These are phyloP conservation scores for Pygoscelis antarcticus DNA, from an alignment of 2,113 vertebrate genomes.

Conservation along the genomic window DNA sequence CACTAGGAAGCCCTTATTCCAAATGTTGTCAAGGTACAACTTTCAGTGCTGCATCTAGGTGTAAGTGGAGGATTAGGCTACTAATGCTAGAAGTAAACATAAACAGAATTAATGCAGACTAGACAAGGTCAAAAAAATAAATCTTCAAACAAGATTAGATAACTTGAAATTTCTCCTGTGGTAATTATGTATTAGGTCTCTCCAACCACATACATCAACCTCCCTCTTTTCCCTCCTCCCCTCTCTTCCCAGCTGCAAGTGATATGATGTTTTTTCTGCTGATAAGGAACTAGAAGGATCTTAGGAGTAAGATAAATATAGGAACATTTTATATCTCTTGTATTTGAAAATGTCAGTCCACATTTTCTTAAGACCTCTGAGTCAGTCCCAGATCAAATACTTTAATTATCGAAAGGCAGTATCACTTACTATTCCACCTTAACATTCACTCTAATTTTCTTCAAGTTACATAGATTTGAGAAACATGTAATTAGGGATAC, in stretches of 20 bases:
- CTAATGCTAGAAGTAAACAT: constrained; percentile 2
- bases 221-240: neutral
- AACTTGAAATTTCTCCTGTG: neutral
- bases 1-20: neutral
- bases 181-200: neutral
- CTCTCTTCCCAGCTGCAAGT: neutral
- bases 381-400: neutral
- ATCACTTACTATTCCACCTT: neutral
- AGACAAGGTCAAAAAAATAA: constrained; percentile 20
- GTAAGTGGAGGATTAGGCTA: neutral
- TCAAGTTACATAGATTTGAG: neutral
- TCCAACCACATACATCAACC: neutral
- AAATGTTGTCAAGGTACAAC: neutral
- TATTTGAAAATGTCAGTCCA: neutral
- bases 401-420: neutral
- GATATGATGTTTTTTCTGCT: neutral
- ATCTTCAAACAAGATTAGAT: neutral
- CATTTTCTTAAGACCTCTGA: neutral
- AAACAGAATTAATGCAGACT: constrained; percentile 13
- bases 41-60: neutral
- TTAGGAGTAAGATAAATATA: neutral
- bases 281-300: neutral
- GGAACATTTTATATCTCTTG: neutral
- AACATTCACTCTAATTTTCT: neutral
- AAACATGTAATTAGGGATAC: neutral